Conservation (phyloP, 1,140 invertebrate genomes). For the Periplaneta americana region DNA sequence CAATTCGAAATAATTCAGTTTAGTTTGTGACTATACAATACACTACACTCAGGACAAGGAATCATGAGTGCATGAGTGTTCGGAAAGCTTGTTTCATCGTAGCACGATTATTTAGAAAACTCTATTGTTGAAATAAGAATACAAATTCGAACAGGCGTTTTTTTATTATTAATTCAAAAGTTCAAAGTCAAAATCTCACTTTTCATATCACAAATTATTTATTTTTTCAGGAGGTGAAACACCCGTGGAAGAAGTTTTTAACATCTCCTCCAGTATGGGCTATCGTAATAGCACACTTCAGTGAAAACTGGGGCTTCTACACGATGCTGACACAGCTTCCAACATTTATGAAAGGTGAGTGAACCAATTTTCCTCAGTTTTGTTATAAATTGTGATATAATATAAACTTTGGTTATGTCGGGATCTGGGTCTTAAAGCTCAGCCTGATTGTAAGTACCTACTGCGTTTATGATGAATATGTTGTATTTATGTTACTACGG, state of each 20-base stretch:
- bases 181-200: no score
- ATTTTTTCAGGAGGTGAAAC: background rate
- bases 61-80: background rate
- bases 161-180: no score
- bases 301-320: constrained; percentile 96
- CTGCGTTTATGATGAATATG: no score
- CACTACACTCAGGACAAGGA: background rate
- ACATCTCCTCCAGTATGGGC: constrained; percentile 85
- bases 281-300: constrained; percentile 84
- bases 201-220: background rate
- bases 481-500: no score
- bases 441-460: no score
- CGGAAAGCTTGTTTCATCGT: background rate
- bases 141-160: background rate
- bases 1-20: no score
- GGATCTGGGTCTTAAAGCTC: no score
- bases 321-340: constrained; percentile 86
- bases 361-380: no score
- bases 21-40: background rate
- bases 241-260: constrained; percentile 42
- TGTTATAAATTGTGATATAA: no score
- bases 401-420: no score
- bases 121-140: background rate
- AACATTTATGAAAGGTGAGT: constrained; percentile 82
- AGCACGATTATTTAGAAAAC: background rate